Evolutionary conservation across 2,888 invertebrate species (phyloP).

Genomic region (Hirtodrosophila duncani): DNA sequence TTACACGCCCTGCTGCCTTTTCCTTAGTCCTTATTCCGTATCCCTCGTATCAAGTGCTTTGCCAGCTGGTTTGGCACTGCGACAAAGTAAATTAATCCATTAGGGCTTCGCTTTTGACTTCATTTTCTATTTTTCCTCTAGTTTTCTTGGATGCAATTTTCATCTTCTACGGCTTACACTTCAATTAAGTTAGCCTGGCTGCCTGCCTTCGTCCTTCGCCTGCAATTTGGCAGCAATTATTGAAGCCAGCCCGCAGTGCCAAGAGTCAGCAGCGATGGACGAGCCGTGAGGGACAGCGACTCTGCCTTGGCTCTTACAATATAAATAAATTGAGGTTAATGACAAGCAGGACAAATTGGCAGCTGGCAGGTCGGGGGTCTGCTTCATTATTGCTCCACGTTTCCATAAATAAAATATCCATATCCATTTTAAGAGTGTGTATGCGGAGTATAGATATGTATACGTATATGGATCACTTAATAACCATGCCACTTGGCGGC

Average conservation of each 20-base stretch:
- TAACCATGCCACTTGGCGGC: slow-evolving; percentile 48
- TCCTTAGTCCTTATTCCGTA: background rate
- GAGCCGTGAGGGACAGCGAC: slow-evolving; percentile 10
- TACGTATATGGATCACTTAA: slow-evolving; percentile 43
- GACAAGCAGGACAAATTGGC: slow-evolving; percentile 37
- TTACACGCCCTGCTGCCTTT: slow-evolving; percentile 59
- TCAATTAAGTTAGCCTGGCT: slow-evolving; percentile 57
- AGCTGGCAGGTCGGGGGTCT: slow-evolving; percentile 13
- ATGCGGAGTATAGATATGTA: background rate
- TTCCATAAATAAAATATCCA: slow-evolving; percentile 50
- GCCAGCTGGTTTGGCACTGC: slow-evolving; percentile 42
- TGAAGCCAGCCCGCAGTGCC: slow-evolving; percentile 60
- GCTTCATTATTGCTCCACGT: slow-evolving; percentile 41
- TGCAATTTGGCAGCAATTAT: slow-evolving; percentile 72
- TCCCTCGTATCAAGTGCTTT: slow-evolving; percentile 48
- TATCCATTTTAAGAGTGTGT: slow-evolving; percentile 26
- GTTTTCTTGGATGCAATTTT: slow-evolving; percentile 33
- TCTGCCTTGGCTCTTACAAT: slow-evolving; percentile 23
- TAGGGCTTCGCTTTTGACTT: slow-evolving; percentile 35
- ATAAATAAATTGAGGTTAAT: slow-evolving; percentile 57
- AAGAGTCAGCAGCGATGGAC: slow-evolving; percentile 37
- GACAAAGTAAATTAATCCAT: slow-evolving; percentile 72
- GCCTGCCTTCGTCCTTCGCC: slow-evolving; percentile 36
- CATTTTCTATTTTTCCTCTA: slow-evolving; percentile 16
- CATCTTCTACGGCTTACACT: slow-evolving; percentile 64